Base-by-base conservation (phyloP, 2,113 vertebrate species). In the Notarius lentiginosus region DNA sequence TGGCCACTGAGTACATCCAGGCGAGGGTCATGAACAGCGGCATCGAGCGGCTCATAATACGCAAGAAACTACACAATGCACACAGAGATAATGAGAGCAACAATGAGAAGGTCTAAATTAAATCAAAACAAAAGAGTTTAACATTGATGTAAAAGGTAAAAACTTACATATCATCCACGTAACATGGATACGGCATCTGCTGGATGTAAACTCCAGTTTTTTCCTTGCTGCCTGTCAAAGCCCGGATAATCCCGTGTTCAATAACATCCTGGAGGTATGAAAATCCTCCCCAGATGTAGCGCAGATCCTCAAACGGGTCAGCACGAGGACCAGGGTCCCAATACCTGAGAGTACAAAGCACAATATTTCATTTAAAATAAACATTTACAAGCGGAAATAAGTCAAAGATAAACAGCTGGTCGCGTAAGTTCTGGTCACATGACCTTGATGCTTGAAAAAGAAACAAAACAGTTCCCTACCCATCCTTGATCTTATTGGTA, bases 141-240 rank as follows among this genome's bases (percentile, higher is more conserved):
- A 51, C 53, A 58, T 27, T 55, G 17, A 56, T 7, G n/a, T 79
- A 0, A 17, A 56, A 30, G 14, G 51, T 47, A 14, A 22, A 24
- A 12, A 61, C 90, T 90, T 92, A 99, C 98, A 99, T 96, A 89
- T 99, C 98, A 91, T 99, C 98, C 0, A 99, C 98, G 0, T 98
- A 99, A 91, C 98, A 99, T 0, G 98, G 98, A 84, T 99, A 99
- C 1, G 98, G 98, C 98, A 99, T 99, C 95, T 99, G 98, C 90
- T 99, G 98, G 84, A 99, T 93, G 76, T 99, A 99, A 89, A 99
- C 94, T 0, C 98, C 98, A 0, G 96, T 99, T 89, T 93, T 98
- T 93, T 97, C 96, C 91, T 96, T 96, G 0, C 91, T 94, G 86
- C 98, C 98, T 0, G 98, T 99, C 87, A 98, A 87, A 4, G 97